Conservation (phyloP, 2,797 vertebrate species). For the Anabacerthia variegaticeps region DNA sequence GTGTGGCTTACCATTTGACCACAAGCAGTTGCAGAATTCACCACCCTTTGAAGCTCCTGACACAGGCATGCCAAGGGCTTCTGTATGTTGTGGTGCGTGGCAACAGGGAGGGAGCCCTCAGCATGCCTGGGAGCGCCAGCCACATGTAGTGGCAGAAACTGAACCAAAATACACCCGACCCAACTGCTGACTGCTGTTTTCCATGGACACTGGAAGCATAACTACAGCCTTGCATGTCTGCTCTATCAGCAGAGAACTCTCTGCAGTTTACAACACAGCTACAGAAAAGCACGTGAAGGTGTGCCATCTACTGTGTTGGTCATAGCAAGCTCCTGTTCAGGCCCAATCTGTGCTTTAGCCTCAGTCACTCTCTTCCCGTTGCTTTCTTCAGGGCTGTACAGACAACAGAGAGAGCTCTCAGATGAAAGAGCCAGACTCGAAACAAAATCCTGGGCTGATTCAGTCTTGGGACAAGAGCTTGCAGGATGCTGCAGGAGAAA, state of each 20-base stretch:
- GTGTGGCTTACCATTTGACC: background rate
- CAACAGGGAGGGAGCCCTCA: background rate
- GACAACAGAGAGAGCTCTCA: background rate
- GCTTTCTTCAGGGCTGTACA: background rate
- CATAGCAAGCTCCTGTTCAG: background rate
- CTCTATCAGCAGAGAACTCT: fast-evolving
- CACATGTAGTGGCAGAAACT: fast-evolving
- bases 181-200: background rate
- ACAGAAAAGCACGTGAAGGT: background rate
- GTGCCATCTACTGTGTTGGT: background rate
- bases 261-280: background rate
- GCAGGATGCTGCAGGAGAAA: background rate
- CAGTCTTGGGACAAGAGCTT: background rate
- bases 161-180: background rate
- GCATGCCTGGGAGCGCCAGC: fast-evolving
- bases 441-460: background rate
- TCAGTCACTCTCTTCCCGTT: background rate
- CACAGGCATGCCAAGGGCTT: background rate
- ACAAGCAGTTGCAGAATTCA: background rate
- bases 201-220: fast-evolving
- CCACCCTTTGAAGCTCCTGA: background rate
- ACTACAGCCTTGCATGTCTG: background rate
- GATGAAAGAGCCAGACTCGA: background rate
- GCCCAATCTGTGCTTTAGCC: fast-evolving
- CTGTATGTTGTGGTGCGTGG: fast-evolving